A percentile compares a stretch with the other conserved stretches of the same genome.
Conservation (phyloP, 2,797 vertebrate genomes). For the Anguilla obscura region DNA sequence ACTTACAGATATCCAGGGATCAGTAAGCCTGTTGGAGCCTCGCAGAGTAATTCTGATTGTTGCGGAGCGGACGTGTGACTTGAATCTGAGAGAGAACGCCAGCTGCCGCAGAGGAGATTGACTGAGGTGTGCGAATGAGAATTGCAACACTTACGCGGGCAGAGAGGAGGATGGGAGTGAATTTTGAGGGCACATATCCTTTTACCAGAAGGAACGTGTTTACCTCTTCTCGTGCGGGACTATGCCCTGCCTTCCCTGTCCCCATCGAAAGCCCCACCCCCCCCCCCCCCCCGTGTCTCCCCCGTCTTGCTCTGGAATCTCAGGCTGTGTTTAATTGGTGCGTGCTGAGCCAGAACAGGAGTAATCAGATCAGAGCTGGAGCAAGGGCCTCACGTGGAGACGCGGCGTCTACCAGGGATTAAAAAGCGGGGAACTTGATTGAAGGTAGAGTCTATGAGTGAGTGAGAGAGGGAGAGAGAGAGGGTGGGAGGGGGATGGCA, state of each 20-base stretch:
- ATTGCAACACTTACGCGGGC: slow-evolving; percentile 64
- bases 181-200: slow-evolving; percentile 26
- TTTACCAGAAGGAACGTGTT: slow-evolving; percentile 58
- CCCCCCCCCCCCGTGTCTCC: slow-evolving; percentile 43
- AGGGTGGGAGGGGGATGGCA: slow-evolving; percentile 48
- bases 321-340: slow-evolving; percentile 75
- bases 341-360: slow-evolving; percentile 67
- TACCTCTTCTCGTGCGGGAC: slow-evolving; percentile 58
- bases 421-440: slow-evolving; percentile 64
- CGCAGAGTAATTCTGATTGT: slow-evolving; percentile 55
- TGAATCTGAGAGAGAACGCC: slow-evolving; percentile 61
- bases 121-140: slow-evolving; percentile 59
- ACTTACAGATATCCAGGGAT: slow-evolving; percentile 58
- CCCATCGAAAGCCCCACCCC: slow-evolving; percentile 38
- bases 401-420: slow-evolving; percentile 66
- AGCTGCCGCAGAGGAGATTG: slow-evolving; percentile 64
- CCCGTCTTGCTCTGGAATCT: slow-evolving; percentile 62
- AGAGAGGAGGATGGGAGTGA: not conserved
- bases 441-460: slow-evolving; percentile 62
- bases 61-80: slow-evolving; percentile 51
- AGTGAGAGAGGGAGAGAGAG: slow-evolving; percentile 45
- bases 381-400: slow-evolving; percentile 62
- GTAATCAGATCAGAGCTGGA: slow-evolving; percentile 74
- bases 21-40: slow-evolving; percentile 60
- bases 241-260: slow-evolving; percentile 44